Base-by-base conservation (phyloP, 2,888 invertebrate genomes). In the Andricus curvator region DNA sequence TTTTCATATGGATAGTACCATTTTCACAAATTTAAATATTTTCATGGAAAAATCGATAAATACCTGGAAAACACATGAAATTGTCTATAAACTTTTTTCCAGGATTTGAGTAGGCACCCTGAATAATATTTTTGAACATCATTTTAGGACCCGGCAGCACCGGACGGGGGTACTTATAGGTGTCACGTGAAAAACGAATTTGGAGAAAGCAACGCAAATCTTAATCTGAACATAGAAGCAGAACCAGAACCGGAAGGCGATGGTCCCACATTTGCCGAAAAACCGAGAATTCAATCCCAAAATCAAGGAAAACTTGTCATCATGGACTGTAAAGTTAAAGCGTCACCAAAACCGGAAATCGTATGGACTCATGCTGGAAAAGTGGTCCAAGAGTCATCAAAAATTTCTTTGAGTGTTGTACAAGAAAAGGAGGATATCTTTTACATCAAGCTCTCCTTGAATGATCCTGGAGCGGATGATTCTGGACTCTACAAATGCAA, bases 401-500 rank as follows among this genome's bases (percentile, higher is more conserved):
- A 97, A 94, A 95, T 97, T 83, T 96, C 96, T 91, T 96, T 97
- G 92, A 94, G 94, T 74, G 95, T 97, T 91, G 94, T 94, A 86
- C 93, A 95, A 88, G 96, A 96, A 85, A 94, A 94, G 80, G 95
- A 96, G 78, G 97, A 97, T 89, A 94, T 97, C 86, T 98, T 97
- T 93, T 96, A 97, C 88, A 97, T 98, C 82, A 96, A 97, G 92
- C 93, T 98, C 87, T 97, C 97, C 93, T 94, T 98, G 64, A 95
- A 96, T 89, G 98, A 98, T 93, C 98, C 99, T 85, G 97, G 97
- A 90, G 95, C 98, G 85, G 97, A 97, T 90, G 99, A 99, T 94
- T 99, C 99, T 88, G 99, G 99, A 86, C 95, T 99, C 84, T 99
- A 99, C 94, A 99, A 99, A 93, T 99, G 99, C 93, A 98, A 98